A percentile compares a stretch with the other conserved stretches of the same genome.
These are phyloP conservation scores for Oreochromis tanganicae DNA, from an alignment of 2,113 vertebrate species.

Conservation along the genomic window DNA sequence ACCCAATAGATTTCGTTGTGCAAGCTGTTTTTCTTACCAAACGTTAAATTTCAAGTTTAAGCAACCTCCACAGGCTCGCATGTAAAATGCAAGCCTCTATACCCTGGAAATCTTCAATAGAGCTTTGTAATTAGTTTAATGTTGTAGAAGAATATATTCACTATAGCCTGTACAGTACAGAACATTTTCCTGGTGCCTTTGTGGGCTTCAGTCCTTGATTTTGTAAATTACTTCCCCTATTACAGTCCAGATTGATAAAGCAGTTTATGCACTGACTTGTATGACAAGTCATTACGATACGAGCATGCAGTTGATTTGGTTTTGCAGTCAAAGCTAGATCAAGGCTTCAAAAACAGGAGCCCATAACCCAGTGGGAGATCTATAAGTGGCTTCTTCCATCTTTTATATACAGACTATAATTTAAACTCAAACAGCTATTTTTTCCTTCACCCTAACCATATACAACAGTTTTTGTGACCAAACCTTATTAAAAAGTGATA, in stretches of 20 bases:
- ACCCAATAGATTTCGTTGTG: background rate
- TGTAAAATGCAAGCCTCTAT: background rate
- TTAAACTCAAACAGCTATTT: background rate
- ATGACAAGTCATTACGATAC: background rate
- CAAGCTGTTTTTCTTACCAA: background rate
- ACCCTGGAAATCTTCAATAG: background rate
- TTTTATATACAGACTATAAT: background rate
- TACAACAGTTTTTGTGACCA: background rate
- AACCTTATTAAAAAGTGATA: background rate
- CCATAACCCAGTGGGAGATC: background rate
- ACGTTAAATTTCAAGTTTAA: background rate
- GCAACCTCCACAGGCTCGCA: background rate
- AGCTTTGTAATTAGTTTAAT: background rate
- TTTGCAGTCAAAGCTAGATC: background rate
- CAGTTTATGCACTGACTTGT: background rate
- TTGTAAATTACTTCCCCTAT: background rate
- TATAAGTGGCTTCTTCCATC: background rate
- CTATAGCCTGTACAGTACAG: background rate
- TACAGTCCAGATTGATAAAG: background rate
- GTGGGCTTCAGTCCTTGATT: background rate
- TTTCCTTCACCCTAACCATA: background rate
- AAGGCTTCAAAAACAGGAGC: background rate
- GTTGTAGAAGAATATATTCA: background rate
- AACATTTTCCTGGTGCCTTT: background rate
- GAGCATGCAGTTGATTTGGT: background rate